Evolutionary conservation across 2,797 vertebrate genomes (phyloP), one percentile per base, ranked within the genome.

Genomic region (Platalea minor): DNA sequence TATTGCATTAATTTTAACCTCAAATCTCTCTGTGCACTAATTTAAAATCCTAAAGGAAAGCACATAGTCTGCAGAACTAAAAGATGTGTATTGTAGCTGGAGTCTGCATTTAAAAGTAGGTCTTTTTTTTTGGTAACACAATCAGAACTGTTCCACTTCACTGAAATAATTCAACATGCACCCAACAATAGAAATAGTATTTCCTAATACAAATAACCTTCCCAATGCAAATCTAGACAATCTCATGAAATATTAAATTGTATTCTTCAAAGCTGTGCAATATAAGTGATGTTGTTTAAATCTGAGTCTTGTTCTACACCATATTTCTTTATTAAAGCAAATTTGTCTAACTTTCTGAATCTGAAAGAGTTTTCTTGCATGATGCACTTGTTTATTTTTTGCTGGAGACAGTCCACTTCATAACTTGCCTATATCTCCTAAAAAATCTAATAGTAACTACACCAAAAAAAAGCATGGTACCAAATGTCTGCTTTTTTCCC

Each of bases 21-120:
- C 26, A 92, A 54, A 69, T 60, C 15, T 93, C 18, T 60, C 17
- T 67, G 45, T 85, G 28, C 16, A 25, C 46, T 79, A 60, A 91
- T 94, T 96, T 87, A 92, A 96, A 95, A 89, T 59, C 54, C 59
- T 75, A 63, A 91, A 95, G 31, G 60, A 89, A 64, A 88, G 13
- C 4, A 35, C 9, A 20, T 33, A 77, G 29, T 82, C 43, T 74
- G 48, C 24, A 92, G 25, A 92, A 61, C 48, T 50, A 26, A 64
- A 37, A 91, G 85, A 93, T 1, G 2, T 43, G 7, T 21, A 33
- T 46, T 85, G 60, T 43, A 80, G 41, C 54, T 61, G 29, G 48
- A 85, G 89, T 79, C 28, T 70, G 13, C 85, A 65, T 78, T 96
- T 89, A 31, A 81, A 79, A 91, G 46, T 64, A 41, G 23, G 17